Conservation (phyloP, 1,140 invertebrate genomes). For the Helicoverpa zea region DNA sequence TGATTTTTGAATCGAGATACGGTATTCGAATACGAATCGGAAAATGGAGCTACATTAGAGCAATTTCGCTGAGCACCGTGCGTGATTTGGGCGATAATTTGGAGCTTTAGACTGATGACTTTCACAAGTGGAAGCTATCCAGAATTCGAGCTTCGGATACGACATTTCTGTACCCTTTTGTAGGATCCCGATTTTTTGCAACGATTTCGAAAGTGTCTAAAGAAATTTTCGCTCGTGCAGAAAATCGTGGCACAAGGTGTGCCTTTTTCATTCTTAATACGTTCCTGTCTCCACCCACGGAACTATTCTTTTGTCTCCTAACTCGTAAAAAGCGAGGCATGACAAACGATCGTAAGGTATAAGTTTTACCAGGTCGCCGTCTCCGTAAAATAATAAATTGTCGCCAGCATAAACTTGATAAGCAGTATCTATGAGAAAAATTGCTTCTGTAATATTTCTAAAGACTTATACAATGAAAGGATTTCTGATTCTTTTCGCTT, state of each 20-base stretch:
- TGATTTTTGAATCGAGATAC: conserved; percentile 31
- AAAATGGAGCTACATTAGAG: conserved; percentile 37
- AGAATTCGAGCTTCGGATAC: neutral
- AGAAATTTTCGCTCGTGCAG: neutral
- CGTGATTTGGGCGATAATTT: conserved; percentile 40
- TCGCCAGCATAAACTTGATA: conserved; percentile 42
- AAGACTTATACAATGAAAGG: conserved; percentile 19
- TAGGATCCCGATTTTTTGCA: neutral
- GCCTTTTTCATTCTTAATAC: conserved; percentile 18
- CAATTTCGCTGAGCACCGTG: conserved; percentile 19
- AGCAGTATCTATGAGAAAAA: conserved; percentile 39
- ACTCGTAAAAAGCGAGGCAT: conserved; percentile 27
- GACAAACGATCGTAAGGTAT: conserved; percentile 44
- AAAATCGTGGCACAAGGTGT: neutral
- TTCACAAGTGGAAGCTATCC: conserved; percentile 17
- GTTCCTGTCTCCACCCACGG: conserved; percentile 8
- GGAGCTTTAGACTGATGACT: conserved; percentile 21
- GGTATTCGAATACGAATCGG: conserved; percentile 13
- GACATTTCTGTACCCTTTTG: neutral
- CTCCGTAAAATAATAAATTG: conserved; percentile 45
- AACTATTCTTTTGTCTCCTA: conserved; percentile 34
- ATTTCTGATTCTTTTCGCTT: conserved; percentile 26
- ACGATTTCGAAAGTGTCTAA: neutral
- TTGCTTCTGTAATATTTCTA: conserved; percentile 28
- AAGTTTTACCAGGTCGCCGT: conserved; percentile 43